A percentile compares a stretch with the other conserved stretches of the same genome.
Conservation (phyloP, 2,888 invertebrate genomes). For the Cephonodes hylas region DNA sequence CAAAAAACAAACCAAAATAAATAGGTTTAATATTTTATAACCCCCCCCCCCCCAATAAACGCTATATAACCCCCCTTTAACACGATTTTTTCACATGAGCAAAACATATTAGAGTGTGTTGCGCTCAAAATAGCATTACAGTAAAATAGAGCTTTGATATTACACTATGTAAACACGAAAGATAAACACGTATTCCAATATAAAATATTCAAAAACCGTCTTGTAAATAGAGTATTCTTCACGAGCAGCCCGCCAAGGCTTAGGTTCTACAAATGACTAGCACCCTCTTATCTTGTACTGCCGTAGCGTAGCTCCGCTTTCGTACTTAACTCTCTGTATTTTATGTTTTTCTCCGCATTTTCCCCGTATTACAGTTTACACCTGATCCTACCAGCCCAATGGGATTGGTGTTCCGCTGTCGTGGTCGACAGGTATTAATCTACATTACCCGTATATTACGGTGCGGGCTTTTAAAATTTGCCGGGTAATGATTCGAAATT, state of each 20-base stretch:
- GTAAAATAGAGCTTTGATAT: too few relatives aligned
- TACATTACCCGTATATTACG: neutral
- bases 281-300: conserved; percentile 4
- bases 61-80: too few relatives aligned
- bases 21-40: too few relatives aligned
- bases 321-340: neutral
- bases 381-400: neutral
- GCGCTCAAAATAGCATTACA: too few relatives aligned
- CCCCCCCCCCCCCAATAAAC: too few relatives aligned
- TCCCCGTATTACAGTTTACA: conserved; percentile 8
- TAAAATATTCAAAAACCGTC: neutral
- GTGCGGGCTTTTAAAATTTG: neutral
- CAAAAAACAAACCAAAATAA: too few relatives aligned
- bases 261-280: conserved; percentile 7
- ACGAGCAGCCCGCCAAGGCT: neutral
- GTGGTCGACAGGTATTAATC: conserved; percentile 6
- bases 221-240: neutral
- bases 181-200: neutral
- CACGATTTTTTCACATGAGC: too few relatives aligned
- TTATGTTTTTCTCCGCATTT: conserved; percentile 10
- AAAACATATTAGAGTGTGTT: too few relatives aligned
- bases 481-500: neutral
- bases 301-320: neutral
- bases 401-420: conserved; percentile 1
- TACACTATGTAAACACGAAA: too few relatives aligned